Conservation (phyloP, 2,113 vertebrate species). For the Casuarius casuarius region DNA sequence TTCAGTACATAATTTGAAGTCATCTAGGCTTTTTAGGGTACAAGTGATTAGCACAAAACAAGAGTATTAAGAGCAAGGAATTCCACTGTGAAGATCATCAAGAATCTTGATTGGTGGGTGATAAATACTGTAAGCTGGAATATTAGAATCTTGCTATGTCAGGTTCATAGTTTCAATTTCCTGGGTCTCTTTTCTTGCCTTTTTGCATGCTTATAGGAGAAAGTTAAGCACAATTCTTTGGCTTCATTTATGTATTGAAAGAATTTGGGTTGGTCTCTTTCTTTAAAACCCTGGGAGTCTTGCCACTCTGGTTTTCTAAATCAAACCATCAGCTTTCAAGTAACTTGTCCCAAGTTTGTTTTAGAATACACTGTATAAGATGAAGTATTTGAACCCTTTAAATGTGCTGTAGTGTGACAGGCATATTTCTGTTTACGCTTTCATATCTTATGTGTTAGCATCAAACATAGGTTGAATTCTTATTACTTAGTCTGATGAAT, state of each 20-base stretch:
- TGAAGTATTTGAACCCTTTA: background rate
- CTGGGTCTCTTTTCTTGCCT: background rate
- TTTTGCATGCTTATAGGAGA: background rate
- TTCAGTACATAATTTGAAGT: background rate
- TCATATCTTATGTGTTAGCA: too few species aligned
- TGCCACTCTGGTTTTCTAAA: background rate
- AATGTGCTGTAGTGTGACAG: background rate
- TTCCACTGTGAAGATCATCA: background rate
- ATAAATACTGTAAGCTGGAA: background rate
- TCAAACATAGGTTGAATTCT: background rate
- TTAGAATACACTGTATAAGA: rapidly evolving
- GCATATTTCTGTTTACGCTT: too few species aligned
- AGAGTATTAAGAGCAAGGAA: background rate
- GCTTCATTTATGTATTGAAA: background rate
- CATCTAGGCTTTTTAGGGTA: background rate
- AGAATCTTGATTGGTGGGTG: background rate
- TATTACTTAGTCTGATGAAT: background rate
- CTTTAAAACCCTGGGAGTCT: background rate
- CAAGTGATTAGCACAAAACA: background rate
- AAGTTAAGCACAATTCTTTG: background rate
- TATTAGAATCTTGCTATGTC: background rate
- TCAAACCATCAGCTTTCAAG: background rate
- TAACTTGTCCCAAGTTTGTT: background rate
- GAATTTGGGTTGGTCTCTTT: background rate
- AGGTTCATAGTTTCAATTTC: background rate